phyloP scores from a whole-genome alignment of 2,113 vertebrate species.

The Macheiramphus alcinus region DNA sequence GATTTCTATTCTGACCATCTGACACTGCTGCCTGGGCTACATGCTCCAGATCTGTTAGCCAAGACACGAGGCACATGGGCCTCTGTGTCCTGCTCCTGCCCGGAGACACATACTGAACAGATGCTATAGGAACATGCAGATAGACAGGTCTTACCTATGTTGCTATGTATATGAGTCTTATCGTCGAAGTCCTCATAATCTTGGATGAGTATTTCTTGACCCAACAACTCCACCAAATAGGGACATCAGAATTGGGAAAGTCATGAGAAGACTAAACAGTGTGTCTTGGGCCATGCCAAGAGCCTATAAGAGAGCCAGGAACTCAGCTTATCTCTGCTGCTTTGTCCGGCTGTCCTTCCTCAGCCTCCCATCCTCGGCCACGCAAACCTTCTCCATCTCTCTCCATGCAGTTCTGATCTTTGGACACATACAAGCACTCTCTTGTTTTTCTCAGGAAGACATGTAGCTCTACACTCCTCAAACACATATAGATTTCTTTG shows the following conservation, averaged over 20 bases:
- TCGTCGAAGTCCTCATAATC: not conserved
- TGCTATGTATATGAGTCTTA: not conserved
- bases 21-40: not conserved
- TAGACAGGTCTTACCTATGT: not conserved
- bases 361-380: not conserved
- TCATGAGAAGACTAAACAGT: not conserved
- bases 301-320: not conserved
- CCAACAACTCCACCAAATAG: not conserved
- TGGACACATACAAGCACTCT: not conserved
- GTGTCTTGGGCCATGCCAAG: not conserved
- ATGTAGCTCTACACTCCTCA: not conserved
- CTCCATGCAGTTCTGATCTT: not conserved
- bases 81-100: not conserved
- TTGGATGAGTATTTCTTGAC: not conserved
- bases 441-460: not conserved
- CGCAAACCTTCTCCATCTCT: not conserved
- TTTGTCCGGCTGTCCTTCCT: not conserved
- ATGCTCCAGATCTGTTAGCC: not conserved
- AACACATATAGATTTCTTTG: not conserved
- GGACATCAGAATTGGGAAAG: not conserved
- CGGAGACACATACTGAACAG: not conserved
- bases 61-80: not conserved
- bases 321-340: not conserved
- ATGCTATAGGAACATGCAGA: not conserved
- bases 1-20: not conserved